Evolutionary conservation across 2,113 vertebrate genomes (phyloP), one percentile per base, ranked within the genome.

Genomic region (Pyxicephalus adspersus): DNA sequence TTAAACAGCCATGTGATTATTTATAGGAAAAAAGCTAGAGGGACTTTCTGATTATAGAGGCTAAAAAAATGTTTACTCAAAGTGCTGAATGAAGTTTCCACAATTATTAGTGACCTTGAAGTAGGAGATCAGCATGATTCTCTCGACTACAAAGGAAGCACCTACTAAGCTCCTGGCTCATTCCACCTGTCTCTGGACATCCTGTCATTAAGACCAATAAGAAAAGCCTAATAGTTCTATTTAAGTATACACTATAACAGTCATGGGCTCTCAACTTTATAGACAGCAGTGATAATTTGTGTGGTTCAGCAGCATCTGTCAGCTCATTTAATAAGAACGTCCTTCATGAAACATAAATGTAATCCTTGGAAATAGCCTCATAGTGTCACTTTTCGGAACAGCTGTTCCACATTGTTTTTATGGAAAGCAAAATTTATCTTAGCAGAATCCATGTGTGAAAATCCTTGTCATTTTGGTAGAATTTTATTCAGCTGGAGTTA

Each of bases 161-260:
- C 77, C n/a, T 65, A 54, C 38, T 81, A 81, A 81, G 68, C 60
- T 54, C 60, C 29, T 26, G 58, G 68, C 70, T 81, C 70, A 65
- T 74, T 73, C 79, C 79, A 81, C 79, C 79, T 81, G 79, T 72
- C 55, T 64, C 60, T 64, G 79, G 26, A 73, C 60, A 81, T 74
- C 79, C 79, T 81, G 68, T 81, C 79, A 81, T 81, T 81, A 81
- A 81, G 68, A 26, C 68, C 78, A 81, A 81, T 71, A 19, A 73
- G 78, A 81, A 72, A 64, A 73, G 68, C 38, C 67, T 23, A 64
- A 29, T 18, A 38, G 78, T 81, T 81, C 78, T 81, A 72, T 81
- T 72, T 81, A 81, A 64, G 68, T 81, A 25, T 15, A 54, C 66
- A 28, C 57, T 73, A 54, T 81, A 81, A 72, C 50, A 81, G 78